Percentiles rank a stretch among this genome's conserved stretches.
Evolutionary conservation across 2,888 invertebrate genomes (phyloP).

Genomic region (Phyto melanocephala): DNA sequence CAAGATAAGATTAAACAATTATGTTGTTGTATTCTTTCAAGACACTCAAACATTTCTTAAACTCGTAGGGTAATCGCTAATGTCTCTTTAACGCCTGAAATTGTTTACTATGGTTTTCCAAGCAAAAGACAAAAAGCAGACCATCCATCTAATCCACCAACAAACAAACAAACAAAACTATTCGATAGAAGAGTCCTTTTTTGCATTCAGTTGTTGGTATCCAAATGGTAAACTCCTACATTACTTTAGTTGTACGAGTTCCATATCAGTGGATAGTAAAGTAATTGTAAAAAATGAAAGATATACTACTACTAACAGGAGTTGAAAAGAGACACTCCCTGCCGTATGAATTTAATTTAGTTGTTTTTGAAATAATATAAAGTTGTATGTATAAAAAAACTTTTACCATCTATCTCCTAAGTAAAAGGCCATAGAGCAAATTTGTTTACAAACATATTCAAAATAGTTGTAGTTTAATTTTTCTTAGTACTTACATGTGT

Average conservation of each 20-base stretch:
- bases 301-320: slow-evolving; percentile 47
- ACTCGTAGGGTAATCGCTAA: not conserved
- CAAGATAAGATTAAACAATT: no score
- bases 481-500: not conserved
- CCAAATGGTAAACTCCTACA: not conserved
- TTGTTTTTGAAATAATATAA: slow-evolving; percentile 19
- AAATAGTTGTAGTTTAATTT: not conserved
- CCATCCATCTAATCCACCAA: not conserved
- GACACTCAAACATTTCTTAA: not conserved
- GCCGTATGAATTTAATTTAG: slow-evolving; percentile 54
- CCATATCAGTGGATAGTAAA: not conserved
- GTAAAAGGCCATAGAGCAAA: not conserved
- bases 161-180: not conserved
- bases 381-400: not conserved
- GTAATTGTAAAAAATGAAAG: slow-evolving; percentile 13
- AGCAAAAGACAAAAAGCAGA: not conserved
- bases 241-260: not conserved
- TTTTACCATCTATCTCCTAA: not conserved
- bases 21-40: no score
- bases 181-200: not conserved
- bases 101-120: not conserved
- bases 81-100: not conserved
- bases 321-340: slow-evolving; percentile 71
- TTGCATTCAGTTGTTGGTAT: not conserved
- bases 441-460: not conserved